Conservation (phyloP, 2,113 vertebrate genomes). For the Notarius quadriscutis region DNA sequence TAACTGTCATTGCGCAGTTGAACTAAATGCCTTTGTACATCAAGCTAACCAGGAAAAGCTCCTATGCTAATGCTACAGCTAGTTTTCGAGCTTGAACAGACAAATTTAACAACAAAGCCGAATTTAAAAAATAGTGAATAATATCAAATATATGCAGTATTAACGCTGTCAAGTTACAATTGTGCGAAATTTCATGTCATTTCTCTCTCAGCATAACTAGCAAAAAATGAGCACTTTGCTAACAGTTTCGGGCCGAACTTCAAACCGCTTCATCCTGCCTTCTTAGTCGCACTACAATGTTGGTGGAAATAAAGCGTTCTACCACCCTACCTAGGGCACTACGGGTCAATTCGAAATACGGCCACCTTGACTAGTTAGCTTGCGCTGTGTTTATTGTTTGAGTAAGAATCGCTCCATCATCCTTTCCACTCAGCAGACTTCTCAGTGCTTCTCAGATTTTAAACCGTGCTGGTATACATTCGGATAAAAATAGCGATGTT, state of each 20-base stretch:
- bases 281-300: neutral
- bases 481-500: neutral
- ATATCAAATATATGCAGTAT: neutral
- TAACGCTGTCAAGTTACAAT: neutral
- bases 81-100: neutral
- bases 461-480: neutral
- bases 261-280: neutral
- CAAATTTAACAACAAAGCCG: neutral
- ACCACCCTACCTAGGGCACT: neutral
- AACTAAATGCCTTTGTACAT: neutral
- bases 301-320: no score
- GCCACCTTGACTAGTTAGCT: neutral
- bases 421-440: neutral
- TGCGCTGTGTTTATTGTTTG: neutral
- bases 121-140: neutral
- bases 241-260: neutral
- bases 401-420: neutral
- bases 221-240: neutral
- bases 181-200: neutral
- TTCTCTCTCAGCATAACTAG: neutral
- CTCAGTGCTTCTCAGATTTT: neutral
- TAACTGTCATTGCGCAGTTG: neutral
- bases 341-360: neutral
- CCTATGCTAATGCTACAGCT: neutral
- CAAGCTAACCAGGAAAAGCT: slow-evolving; percentile 8